Conservation (phyloP, 2,888 invertebrate genomes). For the Arctia plantaginis region DNA sequence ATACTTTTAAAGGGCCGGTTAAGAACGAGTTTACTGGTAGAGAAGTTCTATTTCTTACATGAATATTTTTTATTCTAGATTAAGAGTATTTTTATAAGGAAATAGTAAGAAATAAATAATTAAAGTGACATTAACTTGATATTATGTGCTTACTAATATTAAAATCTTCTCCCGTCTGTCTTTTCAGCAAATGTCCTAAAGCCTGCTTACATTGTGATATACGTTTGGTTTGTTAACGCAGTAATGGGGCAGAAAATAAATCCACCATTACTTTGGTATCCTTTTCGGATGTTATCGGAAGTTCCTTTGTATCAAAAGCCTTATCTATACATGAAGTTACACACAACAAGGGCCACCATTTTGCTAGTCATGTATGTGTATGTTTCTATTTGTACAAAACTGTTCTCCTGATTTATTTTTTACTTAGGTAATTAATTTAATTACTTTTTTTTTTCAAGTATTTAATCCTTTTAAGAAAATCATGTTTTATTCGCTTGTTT, state of each 20-base stretch:
- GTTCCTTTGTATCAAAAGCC: slow-evolving; percentile 55
- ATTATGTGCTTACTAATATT: not conserved
- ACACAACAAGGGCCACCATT: slow-evolving; percentile 37
- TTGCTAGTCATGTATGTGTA: slow-evolving; percentile 32
- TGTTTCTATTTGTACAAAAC: slow-evolving; percentile 14
- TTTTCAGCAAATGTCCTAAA: not conserved
- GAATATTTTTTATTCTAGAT: slow-evolving; percentile 12
- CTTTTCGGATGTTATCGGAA: slow-evolving; percentile 52
- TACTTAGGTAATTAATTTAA: not conserved
- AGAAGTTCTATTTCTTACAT: slow-evolving; percentile 13
- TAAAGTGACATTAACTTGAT: not conserved
- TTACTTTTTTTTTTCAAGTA: not conserved
- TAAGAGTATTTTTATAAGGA: not conserved
- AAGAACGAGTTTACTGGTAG: slow-evolving; percentile 15
- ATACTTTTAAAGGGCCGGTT: slow-evolving; percentile 27
- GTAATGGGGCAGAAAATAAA: slow-evolving; percentile 48
- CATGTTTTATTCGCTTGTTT: not conserved
- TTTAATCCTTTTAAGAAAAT: not conserved
- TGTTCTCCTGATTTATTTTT: not conserved
- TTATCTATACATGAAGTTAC: slow-evolving; percentile 58
- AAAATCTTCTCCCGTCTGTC: not conserved
- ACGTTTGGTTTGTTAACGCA: slow-evolving; percentile 38
- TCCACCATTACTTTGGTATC: slow-evolving; percentile 45
- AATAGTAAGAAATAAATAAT: not conserved
- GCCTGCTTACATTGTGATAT: slow-evolving; percentile 2